Conservation (phyloP, 2,797 vertebrate genomes). For the Clarias laeviceps region DNA sequence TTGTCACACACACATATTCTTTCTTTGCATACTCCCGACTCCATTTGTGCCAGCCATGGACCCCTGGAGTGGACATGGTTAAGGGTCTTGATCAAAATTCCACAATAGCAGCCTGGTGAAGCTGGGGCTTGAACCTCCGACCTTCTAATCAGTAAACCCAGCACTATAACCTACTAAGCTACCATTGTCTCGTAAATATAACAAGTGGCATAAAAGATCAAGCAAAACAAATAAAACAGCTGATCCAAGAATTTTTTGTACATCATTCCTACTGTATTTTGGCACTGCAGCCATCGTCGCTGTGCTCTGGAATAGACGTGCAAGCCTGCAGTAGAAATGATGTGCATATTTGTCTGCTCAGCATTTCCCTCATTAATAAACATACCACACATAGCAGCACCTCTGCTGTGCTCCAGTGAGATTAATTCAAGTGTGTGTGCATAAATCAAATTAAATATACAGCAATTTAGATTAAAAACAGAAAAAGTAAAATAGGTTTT, state of each 20-base stretch:
- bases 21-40: too few relatives aligned
- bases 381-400: conserved; percentile 43
- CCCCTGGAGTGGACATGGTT: too few relatives aligned
- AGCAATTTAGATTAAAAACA: not conserved
- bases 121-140: too few relatives aligned
- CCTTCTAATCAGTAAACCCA: too few relatives aligned
- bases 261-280: not conserved
- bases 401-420: conserved; percentile 3
- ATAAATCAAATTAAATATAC: not conserved
- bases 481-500: not conserved
- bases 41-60: too few relatives aligned
- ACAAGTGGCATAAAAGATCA: not conserved
- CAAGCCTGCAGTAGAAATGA: not conserved
- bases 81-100: too few relatives aligned
- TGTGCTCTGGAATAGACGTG: not conserved
- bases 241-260: not conserved
- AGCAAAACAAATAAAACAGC: not conserved
- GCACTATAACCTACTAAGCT: too few relatives aligned
- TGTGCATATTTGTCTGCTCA: conserved; percentile 5
- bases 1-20: too few relatives aligned
- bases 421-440: conserved; percentile 11
- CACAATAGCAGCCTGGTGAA: too few relatives aligned
- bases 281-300: not conserved
- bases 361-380: conserved; percentile 43
- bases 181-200: not conserved